Conservation (phyloP, 2,113 vertebrate genomes). For the Gila orcuttii region DNA sequence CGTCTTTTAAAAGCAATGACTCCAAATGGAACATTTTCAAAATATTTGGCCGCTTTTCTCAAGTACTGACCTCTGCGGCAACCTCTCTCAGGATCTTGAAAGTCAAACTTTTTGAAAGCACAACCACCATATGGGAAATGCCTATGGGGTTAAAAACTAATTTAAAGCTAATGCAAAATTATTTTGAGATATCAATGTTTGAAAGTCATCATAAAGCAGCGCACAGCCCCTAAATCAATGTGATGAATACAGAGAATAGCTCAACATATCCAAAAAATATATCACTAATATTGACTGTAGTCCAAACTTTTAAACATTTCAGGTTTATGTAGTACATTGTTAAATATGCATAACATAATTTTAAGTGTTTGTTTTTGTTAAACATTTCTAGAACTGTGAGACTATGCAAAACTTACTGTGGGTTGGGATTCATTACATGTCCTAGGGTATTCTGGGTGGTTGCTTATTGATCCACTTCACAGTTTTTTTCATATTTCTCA, state of each 20-base stretch:
- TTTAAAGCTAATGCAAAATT: constrained; percentile 11
- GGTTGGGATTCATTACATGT: too few species aligned
- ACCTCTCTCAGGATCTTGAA: background rate
- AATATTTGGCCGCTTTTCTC: background rate
- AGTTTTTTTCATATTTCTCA: too few species aligned
- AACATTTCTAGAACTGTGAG: too few species aligned
- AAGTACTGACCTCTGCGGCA: background rate
- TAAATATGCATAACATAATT: background rate
- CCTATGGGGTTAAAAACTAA: constrained; percentile 17
- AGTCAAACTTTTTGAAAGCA: constrained; percentile 19
- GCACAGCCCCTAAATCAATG: background rate
- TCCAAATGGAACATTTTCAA: constrained; percentile 29
- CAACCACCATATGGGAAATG: background rate
- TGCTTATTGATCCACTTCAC: background rate
- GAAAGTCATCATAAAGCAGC: constrained; percentile 15
- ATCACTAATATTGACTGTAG: background rate
- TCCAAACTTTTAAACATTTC: background rate
- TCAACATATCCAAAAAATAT: background rate
- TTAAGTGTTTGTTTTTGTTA: background rate
- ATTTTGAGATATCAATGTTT: constrained; percentile 30
- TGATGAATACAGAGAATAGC: background rate
- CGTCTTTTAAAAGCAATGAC: constrained; percentile 36
- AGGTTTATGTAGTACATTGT: background rate
- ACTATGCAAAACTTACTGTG: too few species aligned
- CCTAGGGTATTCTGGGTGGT: background rate